Conservation (phyloP, 1,140 invertebrate genomes). For the Spodoptera frugiperda region DNA sequence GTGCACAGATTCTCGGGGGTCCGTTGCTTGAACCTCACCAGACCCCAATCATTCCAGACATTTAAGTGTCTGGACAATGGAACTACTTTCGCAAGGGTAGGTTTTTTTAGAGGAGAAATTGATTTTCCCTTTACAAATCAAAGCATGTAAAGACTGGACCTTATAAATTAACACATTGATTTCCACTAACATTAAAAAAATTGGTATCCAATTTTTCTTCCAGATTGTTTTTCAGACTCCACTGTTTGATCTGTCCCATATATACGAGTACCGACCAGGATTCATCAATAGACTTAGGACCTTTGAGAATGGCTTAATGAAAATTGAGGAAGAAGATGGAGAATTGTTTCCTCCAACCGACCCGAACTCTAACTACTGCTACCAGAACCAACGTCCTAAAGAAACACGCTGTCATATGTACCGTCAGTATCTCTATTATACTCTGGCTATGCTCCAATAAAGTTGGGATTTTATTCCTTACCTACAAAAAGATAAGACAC, state of each 20-base stretch:
- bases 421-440: conserved; percentile 57
- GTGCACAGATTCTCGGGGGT: conserved; percentile 4
- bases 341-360: conserved; percentile 69
- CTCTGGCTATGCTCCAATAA: background rate
- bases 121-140: no score
- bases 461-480: conserved; percentile 34
- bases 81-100: background rate
- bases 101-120: background rate
- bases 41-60: background rate
- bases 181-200: no score
- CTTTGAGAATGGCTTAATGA: conserved; percentile 69
- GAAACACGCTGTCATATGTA: conserved; percentile 72
- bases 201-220: no score
- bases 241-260: conserved; percentile 61
- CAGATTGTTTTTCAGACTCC: conserved; percentile 64
- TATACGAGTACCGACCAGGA: conserved; percentile 61
- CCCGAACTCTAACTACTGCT: conserved; percentile 54
- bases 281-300: conserved; percentile 60
- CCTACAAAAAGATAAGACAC: no score
- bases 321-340: conserved; percentile 65
- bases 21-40: conserved; percentile 11
- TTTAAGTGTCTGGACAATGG: background rate
- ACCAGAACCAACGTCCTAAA: conserved; percentile 62
- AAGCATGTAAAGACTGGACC: no score
- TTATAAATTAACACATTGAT: background rate